Base-by-base conservation (phyloP, 2,888 invertebrate genomes). In the Liopterus haemorrhoidalis region DNA sequence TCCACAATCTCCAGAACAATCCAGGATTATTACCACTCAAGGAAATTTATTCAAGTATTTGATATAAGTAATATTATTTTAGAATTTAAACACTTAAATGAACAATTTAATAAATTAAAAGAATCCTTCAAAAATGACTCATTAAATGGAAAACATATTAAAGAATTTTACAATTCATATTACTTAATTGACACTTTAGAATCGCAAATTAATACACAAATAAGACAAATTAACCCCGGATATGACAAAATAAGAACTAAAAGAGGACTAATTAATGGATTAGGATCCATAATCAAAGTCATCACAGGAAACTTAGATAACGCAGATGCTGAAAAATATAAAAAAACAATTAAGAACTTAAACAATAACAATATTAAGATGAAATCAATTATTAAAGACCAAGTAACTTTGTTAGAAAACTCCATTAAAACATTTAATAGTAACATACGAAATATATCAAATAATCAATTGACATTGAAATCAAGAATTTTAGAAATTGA, bases 251-350 rank as follows among this genome's bases (percentile, higher is more conserved):
- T n/a, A n/a, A 24, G 24, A 24, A 24, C 6, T 8, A 30, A 30
- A 30, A 8, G 30, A 6, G 11, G 30, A n/a, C 12, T 30, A 30
- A n/a, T 30, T n/a, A 30, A 30, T 30, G 9, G 9, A 8, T 30
- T 30, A 11, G 6, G 6, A 6, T 30, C 11, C 6, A 6, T 24
- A 24, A 24, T 24, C 6, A 24, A 24, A 24, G n/a, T 24, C 6
- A 24, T 24, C 6, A 30, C 30, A 6, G 30, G 30, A 30, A 30
- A 30, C 12, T 11, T 30, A 5, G 30, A 30, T 12, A 8, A 30
- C 5, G 9, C 30, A 30, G 30, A 30, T 30, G 30, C 30, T 6
- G 30, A 30, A 12, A 30, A 12, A 5, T 30, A 30, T 30, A 12
- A 30, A 5, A 24, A 6, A 8, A 6, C 6, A 30, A 30, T 30